These are phyloP conservation scores for Crocidura indochinensis DNA, from an alignment of 2,797 vertebrate species.

Conservation along the genomic window DNA sequence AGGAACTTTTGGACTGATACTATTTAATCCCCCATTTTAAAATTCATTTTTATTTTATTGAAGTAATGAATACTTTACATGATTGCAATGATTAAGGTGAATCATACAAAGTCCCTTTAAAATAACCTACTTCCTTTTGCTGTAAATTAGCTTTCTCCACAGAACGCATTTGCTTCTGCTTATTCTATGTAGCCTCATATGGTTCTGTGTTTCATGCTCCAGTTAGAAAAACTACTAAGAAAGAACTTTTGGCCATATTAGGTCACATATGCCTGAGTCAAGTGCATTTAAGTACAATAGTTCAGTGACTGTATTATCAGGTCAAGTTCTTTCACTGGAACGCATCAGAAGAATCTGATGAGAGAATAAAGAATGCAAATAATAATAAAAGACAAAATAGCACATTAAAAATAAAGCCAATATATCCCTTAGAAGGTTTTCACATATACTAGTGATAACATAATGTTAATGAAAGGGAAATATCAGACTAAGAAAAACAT, in stretches of 20 bases:
- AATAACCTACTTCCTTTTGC: neutral
- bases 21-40: too few species aligned
- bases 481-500: conserved; percentile 1
- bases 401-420: neutral
- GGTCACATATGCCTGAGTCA: too few species aligned
- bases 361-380: conserved; percentile 9
- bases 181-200: neutral
- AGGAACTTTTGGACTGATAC: too few species aligned
- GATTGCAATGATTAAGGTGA: too few species aligned
- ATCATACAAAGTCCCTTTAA: neutral
- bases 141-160: neutral
- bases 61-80: too few species aligned
- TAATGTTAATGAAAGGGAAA: neutral
- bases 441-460: neutral
- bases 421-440: neutral
- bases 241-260: neutral
- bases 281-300: too few species aligned
- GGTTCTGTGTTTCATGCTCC: neutral
- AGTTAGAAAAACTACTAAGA: neutral
- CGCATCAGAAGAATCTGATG: conserved; percentile 32
- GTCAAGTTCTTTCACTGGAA: neutral
- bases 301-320: neutral
- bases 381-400: neutral
- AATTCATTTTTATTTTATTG: too few species aligned
- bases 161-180: neutral